Percentiles rank a stretch among this genome's conserved stretches.
phyloP scores from a whole-genome alignment of 2,113 vertebrate species.

The Amphiprion ocellaris region DNA sequence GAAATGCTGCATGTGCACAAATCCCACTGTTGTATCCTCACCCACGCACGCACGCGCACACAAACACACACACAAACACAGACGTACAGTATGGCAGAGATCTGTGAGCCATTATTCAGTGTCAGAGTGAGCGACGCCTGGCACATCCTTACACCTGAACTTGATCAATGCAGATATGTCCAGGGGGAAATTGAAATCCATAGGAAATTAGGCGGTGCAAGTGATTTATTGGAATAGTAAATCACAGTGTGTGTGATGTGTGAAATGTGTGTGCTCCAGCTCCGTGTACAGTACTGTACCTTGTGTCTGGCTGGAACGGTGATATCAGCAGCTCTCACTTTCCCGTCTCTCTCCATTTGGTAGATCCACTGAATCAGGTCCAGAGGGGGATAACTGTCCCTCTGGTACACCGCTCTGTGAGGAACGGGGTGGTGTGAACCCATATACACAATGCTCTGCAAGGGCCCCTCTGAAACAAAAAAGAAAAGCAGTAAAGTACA shows the following conservation, averaged over 20 bases:
- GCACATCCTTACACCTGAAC: conserved; percentile 81
- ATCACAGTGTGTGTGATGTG: conserved; percentile 69
- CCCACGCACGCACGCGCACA: conserved; percentile 21
- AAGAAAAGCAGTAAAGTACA: conserved; percentile 11
- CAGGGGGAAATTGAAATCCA: conserved; percentile 85
- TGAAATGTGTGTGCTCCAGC: conserved; percentile 47
- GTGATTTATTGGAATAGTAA: conserved; percentile 85
- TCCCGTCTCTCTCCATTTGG: conserved; percentile 69
- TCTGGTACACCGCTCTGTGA: conserved; percentile 28
- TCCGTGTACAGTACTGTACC: conserved; percentile 68
- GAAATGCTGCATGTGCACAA: conserved; percentile 78
- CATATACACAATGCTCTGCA: conserved; percentile 70
- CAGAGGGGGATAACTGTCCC: conserved; percentile 39
- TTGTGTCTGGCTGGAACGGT: conserved; percentile 35
- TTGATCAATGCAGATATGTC: conserved; percentile 85
- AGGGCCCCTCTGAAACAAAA: conserved; percentile 54
- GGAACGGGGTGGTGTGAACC: conserved; percentile 62
- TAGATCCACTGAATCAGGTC: conserved; percentile 71
- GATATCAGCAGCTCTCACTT: conserved; percentile 68
- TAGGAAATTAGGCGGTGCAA: conserved; percentile 83
- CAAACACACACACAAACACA: conserved; percentile 20
- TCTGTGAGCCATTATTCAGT: conserved; percentile 77
- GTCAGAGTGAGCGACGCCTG: conserved; percentile 79
- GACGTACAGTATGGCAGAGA: conserved; percentile 39
- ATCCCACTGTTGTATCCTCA: conserved; percentile 36